Evolutionary conservation across 2,888 invertebrate genomes (phyloP).

Genomic region (Sisyra nigra): DNA sequence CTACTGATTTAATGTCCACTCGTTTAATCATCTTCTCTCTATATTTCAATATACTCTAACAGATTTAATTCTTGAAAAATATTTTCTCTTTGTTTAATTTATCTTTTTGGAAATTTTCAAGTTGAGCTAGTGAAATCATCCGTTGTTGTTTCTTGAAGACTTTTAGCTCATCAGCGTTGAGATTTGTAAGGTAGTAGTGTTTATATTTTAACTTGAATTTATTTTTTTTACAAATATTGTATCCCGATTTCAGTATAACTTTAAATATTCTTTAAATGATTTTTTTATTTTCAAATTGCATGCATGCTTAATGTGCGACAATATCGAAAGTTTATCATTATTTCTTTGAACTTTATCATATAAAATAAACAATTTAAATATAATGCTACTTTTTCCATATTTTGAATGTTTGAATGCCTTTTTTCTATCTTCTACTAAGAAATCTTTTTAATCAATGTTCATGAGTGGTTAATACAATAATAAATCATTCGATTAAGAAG

Average conservation of each 20-base stretch:
- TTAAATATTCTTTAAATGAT: constrained; percentile 8
- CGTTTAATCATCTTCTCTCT: constrained; percentile 23
- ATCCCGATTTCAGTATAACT: constrained; percentile 21
- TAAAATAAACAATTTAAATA: constrained; percentile 18
- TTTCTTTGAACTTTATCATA: constrained; percentile 2
- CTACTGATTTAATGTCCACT: constrained; percentile 23
- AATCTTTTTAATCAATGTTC: constrained; percentile 19
- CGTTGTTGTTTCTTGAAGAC: constrained; percentile 14
- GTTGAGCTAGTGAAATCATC: constrained; percentile 3
- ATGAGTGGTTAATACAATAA: constrained; percentile 24
- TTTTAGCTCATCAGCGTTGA: constrained; percentile 16
- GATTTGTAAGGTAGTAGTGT: constrained; percentile 17
- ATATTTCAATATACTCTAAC: constrained; percentile 9
- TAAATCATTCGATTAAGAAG: neutral
- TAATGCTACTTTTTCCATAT: constrained; percentile 13
- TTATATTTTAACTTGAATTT: constrained; percentile 9
- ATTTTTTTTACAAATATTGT: constrained; percentile 20
- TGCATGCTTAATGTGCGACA: constrained; percentile 19
- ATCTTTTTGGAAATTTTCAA: constrained; percentile 1
- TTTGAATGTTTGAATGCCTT: constrained; percentile 27
- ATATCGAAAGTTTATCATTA: constrained; percentile 9
- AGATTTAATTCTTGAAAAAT: constrained; percentile 7
- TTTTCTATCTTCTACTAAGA: constrained; percentile 17
- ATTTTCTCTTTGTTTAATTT: neutral
- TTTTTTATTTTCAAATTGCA: constrained; percentile 10